phyloP scores from a whole-genome alignment of 92 coral and sea anemone species.

The Meandrina meandrites region DNA sequence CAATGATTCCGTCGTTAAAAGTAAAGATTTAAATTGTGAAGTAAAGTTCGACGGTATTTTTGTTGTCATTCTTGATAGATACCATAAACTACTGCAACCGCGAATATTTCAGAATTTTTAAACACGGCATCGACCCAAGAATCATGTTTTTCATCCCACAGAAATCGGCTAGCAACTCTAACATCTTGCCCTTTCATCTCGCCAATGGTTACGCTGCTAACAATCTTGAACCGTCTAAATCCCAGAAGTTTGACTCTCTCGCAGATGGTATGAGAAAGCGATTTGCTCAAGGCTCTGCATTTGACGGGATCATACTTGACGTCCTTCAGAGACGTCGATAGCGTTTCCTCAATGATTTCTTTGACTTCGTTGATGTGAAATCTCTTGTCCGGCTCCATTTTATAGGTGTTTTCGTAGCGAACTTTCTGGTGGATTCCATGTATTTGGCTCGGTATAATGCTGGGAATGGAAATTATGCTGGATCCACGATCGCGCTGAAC shows the following conservation, averaged over 20 bases:
- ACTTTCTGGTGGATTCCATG: conserved; percentile 73
- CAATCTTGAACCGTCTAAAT: conserved; percentile 70
- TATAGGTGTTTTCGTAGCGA: conserved; percentile 88
- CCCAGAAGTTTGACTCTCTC: conserved; percentile 86
- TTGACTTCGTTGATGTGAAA: conserved; percentile 87
- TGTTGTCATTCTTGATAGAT: conserved; percentile 74
- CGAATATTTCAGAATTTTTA: conserved; percentile 70
- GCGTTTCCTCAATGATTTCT: conserved; percentile 84
- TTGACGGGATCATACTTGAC: conserved; percentile 73
- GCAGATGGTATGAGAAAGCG: conserved; percentile 82
- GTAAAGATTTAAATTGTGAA: neutral
- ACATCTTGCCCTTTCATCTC: conserved; percentile 84
- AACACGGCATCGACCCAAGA: conserved; percentile 87
- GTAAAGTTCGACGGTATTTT: neutral
- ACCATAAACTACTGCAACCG: conserved; percentile 84
- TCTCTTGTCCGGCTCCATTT: conserved; percentile 91
- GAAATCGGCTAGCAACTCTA: conserved; percentile 85
- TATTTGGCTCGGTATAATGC: conserved; percentile 75
- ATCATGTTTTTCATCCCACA: conserved; percentile 92
- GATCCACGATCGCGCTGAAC: conserved; percentile 89
- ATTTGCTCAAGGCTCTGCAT: conserved; percentile 76
- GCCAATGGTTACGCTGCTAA: conserved; percentile 79
- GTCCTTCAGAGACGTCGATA: conserved; percentile 80
- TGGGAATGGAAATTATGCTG: conserved; percentile 88
- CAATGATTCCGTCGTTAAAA: neutral